phyloP scores from a whole-genome alignment of 2,797 vertebrate genomes.

The Parauchenoglanis punctatus region DNA sequence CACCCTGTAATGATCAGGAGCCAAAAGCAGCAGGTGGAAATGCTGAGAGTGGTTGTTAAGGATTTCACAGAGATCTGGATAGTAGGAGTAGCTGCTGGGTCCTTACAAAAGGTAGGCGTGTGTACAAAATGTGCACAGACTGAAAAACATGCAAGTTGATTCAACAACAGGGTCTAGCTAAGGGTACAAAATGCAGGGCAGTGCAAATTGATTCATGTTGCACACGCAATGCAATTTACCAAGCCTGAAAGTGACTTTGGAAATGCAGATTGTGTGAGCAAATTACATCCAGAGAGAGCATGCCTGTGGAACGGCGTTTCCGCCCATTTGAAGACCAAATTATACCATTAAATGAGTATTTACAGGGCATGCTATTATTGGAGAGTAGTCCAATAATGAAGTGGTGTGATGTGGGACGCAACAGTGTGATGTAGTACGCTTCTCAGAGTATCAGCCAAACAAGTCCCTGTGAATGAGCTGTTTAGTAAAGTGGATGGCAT shows the following conservation, averaged over 20 bases:
- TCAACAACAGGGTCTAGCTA: background rate
- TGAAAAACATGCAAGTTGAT: background rate
- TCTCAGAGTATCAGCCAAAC: background rate
- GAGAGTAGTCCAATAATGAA: background rate
- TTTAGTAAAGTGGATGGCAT: background rate
- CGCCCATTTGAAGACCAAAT: background rate
- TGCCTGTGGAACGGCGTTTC: background rate
- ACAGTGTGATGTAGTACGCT: background rate
- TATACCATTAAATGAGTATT: background rate
- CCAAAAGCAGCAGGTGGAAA: slow-evolving; percentile 13
- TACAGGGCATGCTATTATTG: background rate
- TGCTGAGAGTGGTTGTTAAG: background rate
- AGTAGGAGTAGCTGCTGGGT: background rate
- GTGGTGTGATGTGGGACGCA: background rate
- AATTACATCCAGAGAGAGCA: background rate
- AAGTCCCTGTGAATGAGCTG: background rate
- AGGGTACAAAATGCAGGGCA: background rate
- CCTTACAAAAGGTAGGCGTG: background rate
- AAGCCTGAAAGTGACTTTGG: slow-evolving; percentile 13
- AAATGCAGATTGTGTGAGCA: background rate
- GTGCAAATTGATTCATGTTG: slow-evolving; percentile 3
- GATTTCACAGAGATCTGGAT: background rate
- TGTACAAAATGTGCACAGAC: too few species aligned
- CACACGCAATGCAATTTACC: background rate
- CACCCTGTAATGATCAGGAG: background rate